phyloP scores from a whole-genome alignment of 2,113 vertebrate species.

The Bos indicus region DNA sequence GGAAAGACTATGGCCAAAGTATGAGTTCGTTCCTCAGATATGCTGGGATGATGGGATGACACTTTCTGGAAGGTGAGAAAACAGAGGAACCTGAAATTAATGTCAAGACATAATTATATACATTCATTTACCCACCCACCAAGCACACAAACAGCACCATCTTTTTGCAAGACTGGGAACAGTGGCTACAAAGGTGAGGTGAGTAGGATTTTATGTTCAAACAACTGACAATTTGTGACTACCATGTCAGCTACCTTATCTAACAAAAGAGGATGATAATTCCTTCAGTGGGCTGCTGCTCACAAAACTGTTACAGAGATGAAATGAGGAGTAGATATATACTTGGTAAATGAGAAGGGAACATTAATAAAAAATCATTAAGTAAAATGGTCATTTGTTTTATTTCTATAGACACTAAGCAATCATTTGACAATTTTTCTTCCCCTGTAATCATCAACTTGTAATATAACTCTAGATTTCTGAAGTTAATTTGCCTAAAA shows the following conservation, averaged over 20 bases:
- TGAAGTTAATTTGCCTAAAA: constrained; percentile 10
- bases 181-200: background rate
- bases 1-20: background rate
- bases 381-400: background rate
- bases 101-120: background rate
- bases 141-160: background rate
- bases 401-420: background rate
- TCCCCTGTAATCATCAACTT: background rate
- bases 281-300: background rate
- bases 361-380: background rate
- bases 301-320: background rate
- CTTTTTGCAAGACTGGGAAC: background rate
- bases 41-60: background rate
- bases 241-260: background rate
- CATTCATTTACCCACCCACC: background rate
- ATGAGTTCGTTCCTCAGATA: background rate
- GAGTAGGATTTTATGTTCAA: background rate
- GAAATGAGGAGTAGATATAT: background rate
- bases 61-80: background rate
- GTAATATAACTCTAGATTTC: background rate
- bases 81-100: background rate
- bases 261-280: background rate
- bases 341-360: background rate
- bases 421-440: background rate
- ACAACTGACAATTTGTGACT: background rate